Conservation (phyloP, 2,113 vertebrate species). For the Crotalus viridis region DNA sequence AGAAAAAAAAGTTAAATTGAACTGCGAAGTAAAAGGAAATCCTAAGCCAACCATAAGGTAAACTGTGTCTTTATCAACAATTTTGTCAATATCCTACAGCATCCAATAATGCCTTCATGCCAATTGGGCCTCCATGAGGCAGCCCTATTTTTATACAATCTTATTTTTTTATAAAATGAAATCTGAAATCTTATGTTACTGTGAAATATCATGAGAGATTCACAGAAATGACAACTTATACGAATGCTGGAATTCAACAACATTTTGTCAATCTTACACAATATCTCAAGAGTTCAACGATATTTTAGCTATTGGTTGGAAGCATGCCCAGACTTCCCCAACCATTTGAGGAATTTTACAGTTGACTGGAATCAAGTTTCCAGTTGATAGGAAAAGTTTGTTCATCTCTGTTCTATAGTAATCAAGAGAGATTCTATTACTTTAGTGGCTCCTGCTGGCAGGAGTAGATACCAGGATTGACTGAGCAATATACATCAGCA, state of each 20-base stretch:
- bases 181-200: background rate
- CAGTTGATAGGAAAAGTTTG: background rate
- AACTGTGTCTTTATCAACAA: conserved; percentile 34
- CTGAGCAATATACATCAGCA: background rate
- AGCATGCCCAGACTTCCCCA: background rate
- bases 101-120: background rate
- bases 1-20: conserved; percentile 90
- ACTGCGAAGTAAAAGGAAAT: conserved; percentile 88
- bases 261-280: background rate
- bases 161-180: background rate
- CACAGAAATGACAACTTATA: background rate
- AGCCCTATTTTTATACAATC: background rate
- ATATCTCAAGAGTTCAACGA: background rate
- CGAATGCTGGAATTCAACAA: background rate
- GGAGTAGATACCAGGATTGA: background rate
- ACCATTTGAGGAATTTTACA: background rate
- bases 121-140: background rate
- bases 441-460: background rate
- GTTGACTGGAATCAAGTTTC: background rate
- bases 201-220: background rate
- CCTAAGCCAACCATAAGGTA: conserved; percentile 86
- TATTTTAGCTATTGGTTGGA: background rate
- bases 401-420: background rate
- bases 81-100: background rate
- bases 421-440: background rate